Percentiles rank a stretch among this genome's conserved stretches.
These are phyloP conservation scores for Autographa pulchrina DNA, from an alignment of 2,888 invertebrate species.

Conservation along the genomic window DNA sequence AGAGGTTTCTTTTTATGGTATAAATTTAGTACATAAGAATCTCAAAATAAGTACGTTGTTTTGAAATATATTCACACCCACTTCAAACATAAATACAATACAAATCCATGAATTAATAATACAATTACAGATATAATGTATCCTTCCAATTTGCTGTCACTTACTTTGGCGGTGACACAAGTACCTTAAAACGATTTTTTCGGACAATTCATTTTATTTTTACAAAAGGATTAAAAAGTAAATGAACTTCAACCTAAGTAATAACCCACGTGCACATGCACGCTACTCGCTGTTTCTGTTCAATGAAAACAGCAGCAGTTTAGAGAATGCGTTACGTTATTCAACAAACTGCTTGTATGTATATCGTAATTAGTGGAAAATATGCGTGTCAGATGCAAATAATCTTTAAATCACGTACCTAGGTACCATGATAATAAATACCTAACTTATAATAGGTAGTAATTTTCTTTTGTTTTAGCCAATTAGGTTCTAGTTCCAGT, in stretches of 20 bases:
- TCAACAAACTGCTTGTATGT: background rate
- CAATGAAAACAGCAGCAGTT: background rate
- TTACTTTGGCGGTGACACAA: too few species aligned
- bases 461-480: background rate
- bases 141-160: too few species aligned
- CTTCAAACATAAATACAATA: too few species aligned
- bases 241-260: background rate
- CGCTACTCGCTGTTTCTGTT: background rate
- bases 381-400: slow-evolving; percentile 4
- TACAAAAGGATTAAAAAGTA: too few species aligned
- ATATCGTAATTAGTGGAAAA: background rate
- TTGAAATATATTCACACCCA: too few species aligned
- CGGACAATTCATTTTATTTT: too few species aligned
- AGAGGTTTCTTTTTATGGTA: too few species aligned
- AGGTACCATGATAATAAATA: background rate
- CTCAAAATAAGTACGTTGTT: too few species aligned
- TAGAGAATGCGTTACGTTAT: slow-evolving; percentile 4
- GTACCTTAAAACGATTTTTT: too few species aligned
- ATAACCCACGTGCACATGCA: background rate
- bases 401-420: background rate
- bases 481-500: background rate
- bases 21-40: too few species aligned
- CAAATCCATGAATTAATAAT: too few species aligned
- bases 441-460: background rate
- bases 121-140: too few species aligned